Evolutionary conservation across 2,113 vertebrate species (phyloP), one percentile per base, ranked within the genome.

Genomic region (Prochilodus magdalenae): DNA sequence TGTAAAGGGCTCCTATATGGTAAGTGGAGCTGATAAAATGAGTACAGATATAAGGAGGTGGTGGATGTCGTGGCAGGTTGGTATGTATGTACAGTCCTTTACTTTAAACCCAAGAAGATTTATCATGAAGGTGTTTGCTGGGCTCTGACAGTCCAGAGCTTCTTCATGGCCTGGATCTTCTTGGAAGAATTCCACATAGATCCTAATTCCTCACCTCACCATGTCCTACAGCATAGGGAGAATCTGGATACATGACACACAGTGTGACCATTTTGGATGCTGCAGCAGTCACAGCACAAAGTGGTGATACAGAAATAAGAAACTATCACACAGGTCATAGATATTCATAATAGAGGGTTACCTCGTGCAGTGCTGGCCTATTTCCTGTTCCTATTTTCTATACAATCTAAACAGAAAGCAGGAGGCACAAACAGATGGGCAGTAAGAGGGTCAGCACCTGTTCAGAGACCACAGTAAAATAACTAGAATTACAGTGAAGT

Each of bases 331-430:
- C 36, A 73, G 11, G 5, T n/a, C 59, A 44, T 7, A 62, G 22
- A 13, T 0, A 62, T 36, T 33, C 22, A 53, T 15, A 67, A n/a
- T 26, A 18, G 14, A 44, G 4, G 40, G n/a, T 78, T 36, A 78
- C 76, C 51, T 69, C 24, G 20, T 78, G 63, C 67, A 36, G 6
- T 69, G 13, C 18, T 33, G 11, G 11, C 4, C 69, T 36, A 79
- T 79, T 66, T 82, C 40, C 40, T 53, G 26, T 1, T 44, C 5
- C 40, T 40, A 51, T 82, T 79, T 66, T 82, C 40, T 29, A 53
- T 24, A 75, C 22, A 11, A 69, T 27, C 3, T 47, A 10, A 33
- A 53, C 22, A 24, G 20, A n/a, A 44, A 63, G 11, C 14, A 69
- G 44, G 14, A 79, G 1, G 36, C 20, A 20, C n/a, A 82, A 24